Evolutionary conservation across 2,113 vertebrate species (phyloP), one percentile per base, ranked within the genome.

Genomic region (Vulpes lagopus): DNA sequence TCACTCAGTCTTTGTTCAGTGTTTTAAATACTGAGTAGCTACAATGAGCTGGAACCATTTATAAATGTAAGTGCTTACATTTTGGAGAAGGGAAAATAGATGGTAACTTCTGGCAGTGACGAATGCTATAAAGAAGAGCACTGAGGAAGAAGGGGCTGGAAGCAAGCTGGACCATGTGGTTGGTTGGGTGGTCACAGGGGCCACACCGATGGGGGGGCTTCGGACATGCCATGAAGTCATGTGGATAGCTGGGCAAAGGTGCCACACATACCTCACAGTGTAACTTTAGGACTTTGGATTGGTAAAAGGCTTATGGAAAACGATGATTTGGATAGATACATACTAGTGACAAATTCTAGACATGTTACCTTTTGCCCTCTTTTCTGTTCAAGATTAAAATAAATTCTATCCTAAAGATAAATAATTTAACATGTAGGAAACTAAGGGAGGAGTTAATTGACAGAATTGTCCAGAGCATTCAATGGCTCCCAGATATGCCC

Each of bases 21-120:
- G 96, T 92, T 89, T 94, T 94, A 67, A 82, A 80, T 69, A 78
- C 0, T 65, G 17, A 85, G 49, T 85, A 62, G 22, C 69, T 62
- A 78, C 20, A 94, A 62, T 62, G 82, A 27, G 25, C 60, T 79
- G 38, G 69, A 19, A 65, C n/a, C 25, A 62, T 65, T 92, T 23
- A n/a, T 83, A 71, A 74, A 10, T 32, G 64, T 30, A 78, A 79
- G 60, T 27, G 59, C 62, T 93, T 23, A 81, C 6, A 57, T 90
- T 83, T 65, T 25, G 38, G 76, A 57, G 30, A 60, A 83, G 57
- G 57, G n/a, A 25, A 9, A 71, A 38, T 53, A 71, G 27, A 14
- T 15, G 59, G 17, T 62, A 30, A 78, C 69, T 83, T 94, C 25
- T 79, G 62, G 38, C 57, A 25, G 62, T 22, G 35, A 84, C 17